Base-by-base conservation (phyloP, 1,140 invertebrate genomes). In the Drosophila cardini region DNA sequence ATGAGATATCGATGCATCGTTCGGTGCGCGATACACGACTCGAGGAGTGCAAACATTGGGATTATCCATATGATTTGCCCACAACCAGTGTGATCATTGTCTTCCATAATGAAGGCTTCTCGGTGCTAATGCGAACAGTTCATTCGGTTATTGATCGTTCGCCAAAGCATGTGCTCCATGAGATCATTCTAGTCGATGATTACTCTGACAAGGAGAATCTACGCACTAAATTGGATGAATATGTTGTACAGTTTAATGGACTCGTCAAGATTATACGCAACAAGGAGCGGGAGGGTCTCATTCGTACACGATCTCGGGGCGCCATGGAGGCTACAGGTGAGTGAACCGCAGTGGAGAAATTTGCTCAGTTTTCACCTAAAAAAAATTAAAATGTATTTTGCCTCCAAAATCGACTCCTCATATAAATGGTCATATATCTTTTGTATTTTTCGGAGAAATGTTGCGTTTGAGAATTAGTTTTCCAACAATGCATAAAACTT, bases 61-160 rank as follows among this genome's bases (percentile, higher is more conserved):
- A 98, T 85, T 99, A 99, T 93, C 97, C 98, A 5, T 94, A 95
- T 78, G 93, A 96, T 68, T 93, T 99, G 76, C 98, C 98, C 0
- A 95, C 94, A 55, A 97, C 98, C 3, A 98, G 97, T 91, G 98
- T 99, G 0, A 98, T 99, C 72, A 96, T 99, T 69, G 99, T 99
- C 9, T 99, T 99, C 92, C 98, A 99, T 91, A 99, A 99, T 92
- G 98, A 99, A 93, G 99, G 98, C 2, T 99, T 97, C 94, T 97
- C 97, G 0, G 98, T 98, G 2, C 93, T 99, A 10, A 94, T 99
- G 93, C 93, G 98, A 74, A 99, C 98, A n/a, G 98, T 99, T 0
- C 98, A 99, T 91, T 97, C 97, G 74, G 97, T 99, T 4, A 95
- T 99, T 18, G 97, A 99, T 83, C 94, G 98, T 62, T 97, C 97